Evolutionary conservation across 2,113 vertebrate genomes (phyloP).

Genomic region (Thymallus thymallus): DNA sequence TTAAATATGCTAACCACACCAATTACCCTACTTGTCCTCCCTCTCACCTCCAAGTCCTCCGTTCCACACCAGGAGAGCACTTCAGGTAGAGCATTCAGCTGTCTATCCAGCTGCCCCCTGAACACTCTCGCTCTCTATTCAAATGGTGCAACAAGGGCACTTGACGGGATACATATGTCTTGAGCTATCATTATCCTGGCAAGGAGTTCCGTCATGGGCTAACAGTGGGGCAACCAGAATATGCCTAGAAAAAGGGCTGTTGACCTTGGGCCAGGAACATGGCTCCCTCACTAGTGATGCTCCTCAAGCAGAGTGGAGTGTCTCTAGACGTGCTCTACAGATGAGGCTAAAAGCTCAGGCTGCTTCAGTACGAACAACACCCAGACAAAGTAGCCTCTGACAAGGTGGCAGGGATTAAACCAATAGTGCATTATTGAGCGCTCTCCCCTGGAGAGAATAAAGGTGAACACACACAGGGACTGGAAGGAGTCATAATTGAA

Average conservation of each 20-base stretch:
- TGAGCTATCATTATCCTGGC: slow-evolving; percentile 56
- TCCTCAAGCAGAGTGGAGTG: not conserved
- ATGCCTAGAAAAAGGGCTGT: slow-evolving; percentile 38
- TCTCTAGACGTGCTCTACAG: too few relatives aligned
- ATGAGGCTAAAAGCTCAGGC: not conserved
- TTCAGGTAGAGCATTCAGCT: slow-evolving; percentile 30
- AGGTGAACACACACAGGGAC: slow-evolving; percentile 54
- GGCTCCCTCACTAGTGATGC: not conserved
- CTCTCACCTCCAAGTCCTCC: too few relatives aligned
- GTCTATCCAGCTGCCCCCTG: slow-evolving; percentile 27
- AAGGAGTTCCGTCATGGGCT: slow-evolving; percentile 47
- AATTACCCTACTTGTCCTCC: not conserved
- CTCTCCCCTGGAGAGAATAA: slow-evolving; percentile 36
- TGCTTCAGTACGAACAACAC: slow-evolving; percentile 22
- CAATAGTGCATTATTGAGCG: slow-evolving; percentile 53
- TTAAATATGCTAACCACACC: too few relatives aligned
- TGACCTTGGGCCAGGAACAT: slow-evolving; percentile 46
- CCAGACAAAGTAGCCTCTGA: slow-evolving; percentile 53
- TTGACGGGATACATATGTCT: slow-evolving; percentile 39
- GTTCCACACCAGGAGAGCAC: slow-evolving; percentile 11
- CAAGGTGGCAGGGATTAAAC: slow-evolving; percentile 64
- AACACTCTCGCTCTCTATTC: slow-evolving; percentile 36
- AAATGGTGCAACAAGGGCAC: slow-evolving; percentile 42
- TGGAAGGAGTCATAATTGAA: slow-evolving; percentile 61
- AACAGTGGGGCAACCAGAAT: slow-evolving; percentile 27